Evolutionary conservation across 2,888 invertebrate genomes (phyloP).

Genomic region (Cyclophora punctaria): DNA sequence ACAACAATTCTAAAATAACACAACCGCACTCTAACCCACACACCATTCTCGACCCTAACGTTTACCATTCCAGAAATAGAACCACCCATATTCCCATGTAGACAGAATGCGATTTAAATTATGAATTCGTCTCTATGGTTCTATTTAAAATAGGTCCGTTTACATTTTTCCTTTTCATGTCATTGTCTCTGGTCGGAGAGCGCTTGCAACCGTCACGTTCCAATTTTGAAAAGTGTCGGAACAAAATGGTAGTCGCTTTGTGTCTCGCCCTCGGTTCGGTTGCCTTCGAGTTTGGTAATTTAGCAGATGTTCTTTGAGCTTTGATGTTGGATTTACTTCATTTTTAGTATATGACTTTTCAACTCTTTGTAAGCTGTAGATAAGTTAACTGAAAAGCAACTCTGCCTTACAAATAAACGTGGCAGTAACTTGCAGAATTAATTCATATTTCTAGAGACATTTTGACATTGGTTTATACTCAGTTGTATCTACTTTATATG

Average conservation of each 20-base stretch:
- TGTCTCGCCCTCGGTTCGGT: slow-evolving; percentile 46
- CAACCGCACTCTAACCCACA: slow-evolving; percentile 30
- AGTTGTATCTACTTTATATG: no score
- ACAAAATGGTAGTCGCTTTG: slow-evolving; percentile 74
- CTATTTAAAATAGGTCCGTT: slow-evolving; percentile 72
- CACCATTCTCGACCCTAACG: slow-evolving; percentile 36
- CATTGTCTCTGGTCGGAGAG: slow-evolving; percentile 71
- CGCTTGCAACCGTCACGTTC: slow-evolving; percentile 75
- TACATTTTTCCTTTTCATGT: slow-evolving; percentile 75
- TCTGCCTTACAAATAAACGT: no score
- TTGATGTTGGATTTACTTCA: slow-evolving; percentile 44
- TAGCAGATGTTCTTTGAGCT: slow-evolving; percentile 63
- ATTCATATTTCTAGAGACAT: no score
- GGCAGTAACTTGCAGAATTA: no score
- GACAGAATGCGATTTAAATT: slow-evolving; percentile 48
- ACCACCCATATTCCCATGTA: slow-evolving; percentile 31
- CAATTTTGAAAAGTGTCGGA: slow-evolving; percentile 75
- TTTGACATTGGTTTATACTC: no score
- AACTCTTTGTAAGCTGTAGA: slow-evolving; percentile 12
- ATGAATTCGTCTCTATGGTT: slow-evolving; percentile 49
- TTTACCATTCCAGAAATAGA: slow-evolving; percentile 10
- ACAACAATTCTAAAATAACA: slow-evolving; percentile 38
- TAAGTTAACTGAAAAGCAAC: no score
- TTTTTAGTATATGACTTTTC: slow-evolving; percentile 10
- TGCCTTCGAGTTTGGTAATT: slow-evolving; percentile 57